These are phyloP conservation scores for Lomographa bimaculata DNA, from an alignment of 2,888 invertebrate species.

Conservation along the genomic window DNA sequence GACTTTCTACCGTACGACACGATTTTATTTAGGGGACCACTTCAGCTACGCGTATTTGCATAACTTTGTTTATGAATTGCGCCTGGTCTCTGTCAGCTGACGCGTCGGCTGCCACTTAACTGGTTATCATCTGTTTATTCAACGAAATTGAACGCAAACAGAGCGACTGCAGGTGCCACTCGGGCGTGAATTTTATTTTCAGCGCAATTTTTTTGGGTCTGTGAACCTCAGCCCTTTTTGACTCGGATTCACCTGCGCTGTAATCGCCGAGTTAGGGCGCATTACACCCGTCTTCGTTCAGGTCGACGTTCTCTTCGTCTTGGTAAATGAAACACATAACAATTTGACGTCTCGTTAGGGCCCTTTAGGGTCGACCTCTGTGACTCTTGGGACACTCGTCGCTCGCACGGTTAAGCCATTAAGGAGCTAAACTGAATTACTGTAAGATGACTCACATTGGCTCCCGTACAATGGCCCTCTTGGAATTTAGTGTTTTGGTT, in stretches of 20 bases:
- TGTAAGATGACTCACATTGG: constrained; percentile 19
- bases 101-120: constrained; percentile 43
- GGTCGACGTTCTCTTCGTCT: constrained; percentile 20
- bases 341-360: constrained; percentile 28
- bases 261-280: constrained; percentile 11
- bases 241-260: constrained; percentile 17
- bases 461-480: constrained; percentile 7
- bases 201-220: constrained; percentile 11
- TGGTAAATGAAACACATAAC: constrained; percentile 30
- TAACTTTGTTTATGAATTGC: constrained; percentile 55
- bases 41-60: constrained; percentile 46
- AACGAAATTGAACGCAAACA: constrained; percentile 45
- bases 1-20: constrained; percentile 23
- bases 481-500: constrained; percentile 9
- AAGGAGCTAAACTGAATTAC: constrained; percentile 27
- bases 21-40: constrained; percentile 43
- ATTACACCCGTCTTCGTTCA: constrained; percentile 4
- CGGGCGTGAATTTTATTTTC: constrained; percentile 21
- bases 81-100: constrained; percentile 41
- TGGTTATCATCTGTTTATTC: constrained; percentile 48
- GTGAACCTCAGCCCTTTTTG: constrained; percentile 7
- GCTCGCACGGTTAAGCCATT: constrained; percentile 24
- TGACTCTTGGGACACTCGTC: constrained; percentile 15
- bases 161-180: constrained; percentile 37
- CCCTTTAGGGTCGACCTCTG: constrained; percentile 22